phyloP scores from a whole-genome alignment of 2,113 vertebrate genomes.

The Odocoileus hemionus region DNA sequence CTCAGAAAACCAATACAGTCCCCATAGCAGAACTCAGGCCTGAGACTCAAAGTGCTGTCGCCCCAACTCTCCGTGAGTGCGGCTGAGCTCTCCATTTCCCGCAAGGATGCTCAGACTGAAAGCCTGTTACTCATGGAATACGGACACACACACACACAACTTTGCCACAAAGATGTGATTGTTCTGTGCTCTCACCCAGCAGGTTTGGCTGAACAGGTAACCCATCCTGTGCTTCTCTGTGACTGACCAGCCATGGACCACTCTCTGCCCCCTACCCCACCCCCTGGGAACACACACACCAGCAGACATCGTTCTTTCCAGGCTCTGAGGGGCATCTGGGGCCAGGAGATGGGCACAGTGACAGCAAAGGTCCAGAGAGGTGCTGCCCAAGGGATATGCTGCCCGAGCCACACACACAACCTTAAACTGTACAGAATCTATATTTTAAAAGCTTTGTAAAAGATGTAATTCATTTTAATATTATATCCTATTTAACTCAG shows the following conservation, averaged over 20 bases:
- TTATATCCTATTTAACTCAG: background rate
- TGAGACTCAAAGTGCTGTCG: background rate
- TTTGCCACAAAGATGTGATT: background rate
- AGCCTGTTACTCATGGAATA: accelerated
- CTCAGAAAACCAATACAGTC: accelerated
- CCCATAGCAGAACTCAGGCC: background rate
- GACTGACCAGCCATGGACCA: accelerated
- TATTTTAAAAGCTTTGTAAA: background rate
- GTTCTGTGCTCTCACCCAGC: background rate
- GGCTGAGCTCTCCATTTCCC: accelerated
- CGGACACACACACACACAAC: background rate
- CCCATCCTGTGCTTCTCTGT: accelerated
- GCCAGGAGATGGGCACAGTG: accelerated
- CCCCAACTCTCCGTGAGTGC: accelerated
- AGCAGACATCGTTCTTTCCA: accelerated
- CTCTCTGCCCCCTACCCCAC: background rate
- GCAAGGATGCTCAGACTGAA: background rate
- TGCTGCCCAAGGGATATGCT: accelerated
- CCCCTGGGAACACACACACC: accelerated
- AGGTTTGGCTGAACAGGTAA: background rate
- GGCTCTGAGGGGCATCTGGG: background rate
- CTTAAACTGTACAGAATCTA: background rate
- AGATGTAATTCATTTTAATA: background rate
- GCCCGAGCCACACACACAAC: accelerated
- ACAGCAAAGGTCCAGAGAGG: background rate